Base-by-base conservation (phyloP, 2,113 vertebrate species). In the Gymnogyps californianus region DNA sequence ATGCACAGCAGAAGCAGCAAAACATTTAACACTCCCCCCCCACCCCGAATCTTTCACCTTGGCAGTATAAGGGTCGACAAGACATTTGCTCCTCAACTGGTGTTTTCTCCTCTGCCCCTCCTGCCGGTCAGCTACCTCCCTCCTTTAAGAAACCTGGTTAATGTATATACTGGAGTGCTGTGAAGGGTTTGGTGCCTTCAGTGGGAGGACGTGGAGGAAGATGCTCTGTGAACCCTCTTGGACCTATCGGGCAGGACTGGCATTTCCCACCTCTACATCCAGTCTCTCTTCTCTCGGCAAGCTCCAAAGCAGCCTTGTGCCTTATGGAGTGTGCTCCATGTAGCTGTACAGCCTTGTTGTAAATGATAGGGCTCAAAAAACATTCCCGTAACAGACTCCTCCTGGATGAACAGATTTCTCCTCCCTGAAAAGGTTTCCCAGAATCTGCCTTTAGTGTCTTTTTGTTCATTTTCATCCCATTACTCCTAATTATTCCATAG, bases 11-110 rank as follows among this genome's bases (percentile, higher is more conserved):
- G 70, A 54, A 89, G 89, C 86, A 94, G 90, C 57, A 77, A 11
- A 78, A 67, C 8, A 8, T 2, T 13, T 44, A 32, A 49, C 17
- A 2, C 34, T 54, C 36, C 84, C 26, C 26, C 69, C 38, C 31
- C 16, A 72, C 2, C 4, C 21, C 0, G 0, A 32, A 6, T 77
- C 40, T 25, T 69, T 40, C 55, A 32, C 24, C 12, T 3, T n/a
- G 10, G 83, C 58, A 44, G 38, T 22, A 2, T 3, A 38, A 59
- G 54, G 16, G 29, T 8, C 32, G 49, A 59, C 52, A 51, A 28
- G 62, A 59, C 55, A 46, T 32, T 31, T 40, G 38, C 42, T 88
- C 59, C 65, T 64, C 3, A 4, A 7, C 22, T 18, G 32, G 34
- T 8, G 8, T 26, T 9, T 32, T 17, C 31, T 65, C 58, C 61